A percentile compares a stretch with the other conserved stretches of the same genome.
phyloP scores from a whole-genome alignment of 2,888 invertebrate genomes.

The Seira sanloemensis region DNA sequence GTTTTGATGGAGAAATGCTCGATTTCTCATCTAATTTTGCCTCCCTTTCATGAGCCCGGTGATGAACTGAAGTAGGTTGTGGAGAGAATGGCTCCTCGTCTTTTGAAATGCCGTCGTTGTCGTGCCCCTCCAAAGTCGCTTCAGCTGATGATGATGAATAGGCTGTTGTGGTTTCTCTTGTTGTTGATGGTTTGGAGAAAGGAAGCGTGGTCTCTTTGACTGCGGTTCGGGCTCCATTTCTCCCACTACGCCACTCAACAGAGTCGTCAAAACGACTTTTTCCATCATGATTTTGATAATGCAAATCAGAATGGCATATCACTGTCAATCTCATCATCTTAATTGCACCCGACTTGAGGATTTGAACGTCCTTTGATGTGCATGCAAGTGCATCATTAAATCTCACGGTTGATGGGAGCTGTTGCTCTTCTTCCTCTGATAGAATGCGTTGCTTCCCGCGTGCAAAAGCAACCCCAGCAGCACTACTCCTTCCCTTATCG shows the following conservation, averaged over 20 bases:
- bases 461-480: background rate
- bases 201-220: slow-evolving; percentile 24
- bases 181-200: slow-evolving; percentile 25
- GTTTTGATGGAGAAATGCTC: background rate
- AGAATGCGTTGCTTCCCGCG: background rate
- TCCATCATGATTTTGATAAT: slow-evolving; percentile 44
- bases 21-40: background rate
- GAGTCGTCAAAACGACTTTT: slow-evolving; percentile 12
- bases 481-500: background rate
- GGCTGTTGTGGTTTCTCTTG: slow-evolving; percentile 38
- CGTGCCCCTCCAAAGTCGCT: slow-evolving; percentile 29
- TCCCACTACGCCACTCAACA: slow-evolving; percentile 34
- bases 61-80: background rate
- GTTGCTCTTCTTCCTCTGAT: slow-evolving; percentile 3
- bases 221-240: slow-evolving; percentile 41
- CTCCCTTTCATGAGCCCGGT: background rate
- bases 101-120: slow-evolving; percentile 32
- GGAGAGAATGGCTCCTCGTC: slow-evolving; percentile 13
- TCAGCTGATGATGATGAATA: slow-evolving; percentile 34
- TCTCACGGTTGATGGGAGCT: slow-evolving; percentile 66
- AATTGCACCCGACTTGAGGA: slow-evolving; percentile 71
- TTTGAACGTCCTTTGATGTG: slow-evolving; percentile 70
- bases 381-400: slow-evolving; percentile 68
- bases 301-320: slow-evolving; percentile 67
- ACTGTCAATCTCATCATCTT: slow-evolving; percentile 72